These are phyloP conservation scores for Pomacea canaliculata DNA, from an alignment of 2,888 invertebrate genomes.

Conservation along the genomic window DNA sequence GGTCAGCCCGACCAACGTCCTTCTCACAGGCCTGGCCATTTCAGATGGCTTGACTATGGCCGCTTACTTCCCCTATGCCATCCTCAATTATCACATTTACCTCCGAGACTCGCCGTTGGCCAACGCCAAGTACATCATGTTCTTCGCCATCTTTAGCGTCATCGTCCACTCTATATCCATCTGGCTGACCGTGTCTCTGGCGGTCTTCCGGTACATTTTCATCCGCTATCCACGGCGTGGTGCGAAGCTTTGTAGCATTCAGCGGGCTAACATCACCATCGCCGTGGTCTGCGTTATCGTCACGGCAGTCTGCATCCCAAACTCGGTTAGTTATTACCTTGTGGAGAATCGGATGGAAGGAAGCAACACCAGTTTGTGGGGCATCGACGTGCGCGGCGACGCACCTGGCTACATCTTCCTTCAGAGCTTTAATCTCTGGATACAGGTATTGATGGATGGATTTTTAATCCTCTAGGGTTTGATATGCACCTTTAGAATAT, in stretches of 20 bases:
- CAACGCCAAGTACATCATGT: conserved; percentile 71
- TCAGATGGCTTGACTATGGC: conserved; percentile 90
- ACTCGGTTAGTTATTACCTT: conserved; percentile 73
- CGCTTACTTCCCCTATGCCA: conserved; percentile 91
- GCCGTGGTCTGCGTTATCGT: conserved; percentile 70
- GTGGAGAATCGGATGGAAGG: background rate
- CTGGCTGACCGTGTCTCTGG: conserved; percentile 91
- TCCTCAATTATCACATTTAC: conserved; percentile 74
- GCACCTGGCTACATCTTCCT: conserved; percentile 52
- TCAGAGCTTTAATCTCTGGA: conserved; percentile 84
- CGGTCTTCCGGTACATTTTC: conserved; percentile 85
- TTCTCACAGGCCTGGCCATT: conserved; percentile 86
- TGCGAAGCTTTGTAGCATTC: conserved; percentile 85
- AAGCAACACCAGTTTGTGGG: conserved; percentile 61
- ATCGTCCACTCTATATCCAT: conserved; percentile 92
- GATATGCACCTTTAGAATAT: too few species aligned
- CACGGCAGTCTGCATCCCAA: conserved; percentile 65
- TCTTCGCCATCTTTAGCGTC: conserved; percentile 91
- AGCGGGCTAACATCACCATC: conserved; percentile 85
- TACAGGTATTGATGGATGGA: conserved; percentile 64
- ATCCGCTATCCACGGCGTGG: conserved; percentile 79
- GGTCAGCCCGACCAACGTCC: conserved; percentile 89
- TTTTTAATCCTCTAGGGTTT: background rate
- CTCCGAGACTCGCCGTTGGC: conserved; percentile 56
- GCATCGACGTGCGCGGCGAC: conserved; percentile 73